phyloP scores from a whole-genome alignment of 2,888 invertebrate species.

The Pandemis cinnamomeana region DNA sequence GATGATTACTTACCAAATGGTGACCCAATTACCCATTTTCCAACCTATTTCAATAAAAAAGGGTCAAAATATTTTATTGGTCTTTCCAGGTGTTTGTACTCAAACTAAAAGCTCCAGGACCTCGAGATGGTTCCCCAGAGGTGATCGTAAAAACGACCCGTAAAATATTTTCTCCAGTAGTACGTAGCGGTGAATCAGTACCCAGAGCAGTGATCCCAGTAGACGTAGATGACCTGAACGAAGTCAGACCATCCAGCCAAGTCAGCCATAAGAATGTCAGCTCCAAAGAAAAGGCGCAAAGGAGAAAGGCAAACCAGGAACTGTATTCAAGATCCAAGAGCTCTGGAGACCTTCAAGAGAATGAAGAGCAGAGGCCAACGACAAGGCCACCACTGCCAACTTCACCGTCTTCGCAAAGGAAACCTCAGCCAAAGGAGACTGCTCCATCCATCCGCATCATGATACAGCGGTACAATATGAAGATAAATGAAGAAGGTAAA shows the following conservation, averaged over 20 bases:
- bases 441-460: slow-evolving; percentile 89
- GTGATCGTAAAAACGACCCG: slow-evolving; percentile 92
- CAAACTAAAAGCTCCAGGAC: slow-evolving; percentile 74
- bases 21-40: too few relatives aligned
- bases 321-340: slow-evolving; percentile 60
- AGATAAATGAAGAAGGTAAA: slow-evolving; percentile 84
- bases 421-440: slow-evolving; percentile 84
- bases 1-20: too few relatives aligned
- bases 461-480: slow-evolving; percentile 88
- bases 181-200: slow-evolving; percentile 82
- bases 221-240: slow-evolving; percentile 72
- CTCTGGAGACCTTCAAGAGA: slow-evolving; percentile 70
- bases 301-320: slow-evolving; percentile 56
- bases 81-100: slow-evolving; percentile 71
- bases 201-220: slow-evolving; percentile 81
- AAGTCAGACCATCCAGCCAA: slow-evolving; percentile 63
- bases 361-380: slow-evolving; percentile 67
- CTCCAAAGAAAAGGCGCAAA: slow-evolving; percentile 52
- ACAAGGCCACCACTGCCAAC: slow-evolving; percentile 84
- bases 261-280: slow-evolving; percentile 47
- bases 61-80: too few relatives aligned
- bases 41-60: too few relatives aligned
- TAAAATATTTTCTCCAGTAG: slow-evolving; percentile 90
- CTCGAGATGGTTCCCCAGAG: slow-evolving; percentile 80
- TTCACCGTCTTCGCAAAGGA: slow-evolving; percentile 85